Evolutionary conservation across 1,140 invertebrate species (phyloP).

Genomic region (Danaus melanippus): DNA sequence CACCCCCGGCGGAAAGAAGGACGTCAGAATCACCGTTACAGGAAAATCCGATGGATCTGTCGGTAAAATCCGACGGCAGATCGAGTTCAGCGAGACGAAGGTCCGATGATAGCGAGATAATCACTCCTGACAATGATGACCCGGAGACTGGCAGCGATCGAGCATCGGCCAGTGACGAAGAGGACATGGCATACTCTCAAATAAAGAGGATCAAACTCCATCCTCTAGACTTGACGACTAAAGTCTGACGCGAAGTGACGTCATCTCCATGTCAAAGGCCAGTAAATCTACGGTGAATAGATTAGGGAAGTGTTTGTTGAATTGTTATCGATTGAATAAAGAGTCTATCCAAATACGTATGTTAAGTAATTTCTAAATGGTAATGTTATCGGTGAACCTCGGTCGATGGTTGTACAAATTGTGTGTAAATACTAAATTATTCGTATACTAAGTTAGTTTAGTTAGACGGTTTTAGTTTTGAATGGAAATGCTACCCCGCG

Average conservation of each 20-base stretch:
- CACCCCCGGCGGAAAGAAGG: constrained; percentile 58
- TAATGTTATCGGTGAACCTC: constrained; percentile 48
- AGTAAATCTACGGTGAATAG: constrained; percentile 49
- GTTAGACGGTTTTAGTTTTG: constrained; percentile 46
- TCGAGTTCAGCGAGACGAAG: constrained; percentile 63
- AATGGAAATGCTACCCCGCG: constrained; percentile 10
- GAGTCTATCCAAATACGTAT: constrained; percentile 71
- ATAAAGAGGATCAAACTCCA: constrained; percentile 72
- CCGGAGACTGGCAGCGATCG: constrained; percentile 67
- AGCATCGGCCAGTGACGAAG: constrained; percentile 73
- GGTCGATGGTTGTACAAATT: constrained; percentile 62
- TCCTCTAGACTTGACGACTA: constrained; percentile 80
- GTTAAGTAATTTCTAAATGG: constrained; percentile 52
- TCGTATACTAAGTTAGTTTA: constrained; percentile 50
- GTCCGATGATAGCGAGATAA: constrained; percentile 64
- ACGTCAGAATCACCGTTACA: constrained; percentile 70
- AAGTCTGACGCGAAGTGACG: constrained; percentile 56
- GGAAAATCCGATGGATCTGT: constrained; percentile 86
- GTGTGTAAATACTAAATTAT: constrained; percentile 70
- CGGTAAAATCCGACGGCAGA: constrained; percentile 76
- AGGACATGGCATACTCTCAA: constrained; percentile 62
- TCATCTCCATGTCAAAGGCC: constrained; percentile 36
- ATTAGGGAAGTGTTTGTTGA: constrained; percentile 41
- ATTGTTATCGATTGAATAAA: constrained; percentile 63
- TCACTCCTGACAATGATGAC: constrained; percentile 57